phyloP scores from a whole-genome alignment of 2,797 vertebrate genomes.

The Coregonus ussuriensis region DNA sequence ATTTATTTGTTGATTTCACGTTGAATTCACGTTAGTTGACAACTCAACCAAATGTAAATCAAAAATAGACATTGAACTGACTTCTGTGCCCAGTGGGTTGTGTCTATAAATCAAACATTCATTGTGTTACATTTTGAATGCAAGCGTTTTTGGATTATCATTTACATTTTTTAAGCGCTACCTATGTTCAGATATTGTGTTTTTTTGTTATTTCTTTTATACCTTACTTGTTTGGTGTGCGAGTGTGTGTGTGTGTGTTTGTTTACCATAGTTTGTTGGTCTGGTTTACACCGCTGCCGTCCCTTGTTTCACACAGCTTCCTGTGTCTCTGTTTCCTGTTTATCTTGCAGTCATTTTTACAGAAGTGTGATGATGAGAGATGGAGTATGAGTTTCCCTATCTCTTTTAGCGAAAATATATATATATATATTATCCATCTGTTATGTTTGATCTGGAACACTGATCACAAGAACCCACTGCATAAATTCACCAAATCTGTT shows the following conservation, averaged over 20 bases:
- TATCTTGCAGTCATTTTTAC: constrained; percentile 78
- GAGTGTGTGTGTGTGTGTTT: constrained; percentile 22
- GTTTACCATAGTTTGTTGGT: constrained; percentile 61
- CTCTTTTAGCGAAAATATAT: not conserved
- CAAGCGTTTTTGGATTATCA: too few relatives aligned
- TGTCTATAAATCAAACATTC: not conserved
- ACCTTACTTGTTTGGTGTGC: not conserved
- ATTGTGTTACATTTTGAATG: too few relatives aligned
- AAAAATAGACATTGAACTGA: too few relatives aligned
- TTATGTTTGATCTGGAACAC: constrained; percentile 17
- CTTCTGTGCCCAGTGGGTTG: too few relatives aligned
- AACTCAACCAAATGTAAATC: too few relatives aligned
- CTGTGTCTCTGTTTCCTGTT: constrained; percentile 86
- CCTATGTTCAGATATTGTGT: not conserved
- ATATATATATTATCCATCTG: not conserved
- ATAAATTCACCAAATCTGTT: not conserved
- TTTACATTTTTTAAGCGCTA: too few relatives aligned
- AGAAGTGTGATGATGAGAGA: constrained; percentile 73
- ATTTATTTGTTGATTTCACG: too few relatives aligned
- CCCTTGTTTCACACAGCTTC: constrained; percentile 79
- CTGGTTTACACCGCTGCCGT: constrained; percentile 65
- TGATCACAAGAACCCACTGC: constrained; percentile 17
- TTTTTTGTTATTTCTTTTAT: not conserved
- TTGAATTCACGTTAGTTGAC: too few relatives aligned
- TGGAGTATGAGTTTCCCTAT: constrained; percentile 52